These are phyloP conservation scores for Gadus chalcogrammus DNA, from an alignment of 2,113 vertebrate genomes.

Conservation along the genomic window DNA sequence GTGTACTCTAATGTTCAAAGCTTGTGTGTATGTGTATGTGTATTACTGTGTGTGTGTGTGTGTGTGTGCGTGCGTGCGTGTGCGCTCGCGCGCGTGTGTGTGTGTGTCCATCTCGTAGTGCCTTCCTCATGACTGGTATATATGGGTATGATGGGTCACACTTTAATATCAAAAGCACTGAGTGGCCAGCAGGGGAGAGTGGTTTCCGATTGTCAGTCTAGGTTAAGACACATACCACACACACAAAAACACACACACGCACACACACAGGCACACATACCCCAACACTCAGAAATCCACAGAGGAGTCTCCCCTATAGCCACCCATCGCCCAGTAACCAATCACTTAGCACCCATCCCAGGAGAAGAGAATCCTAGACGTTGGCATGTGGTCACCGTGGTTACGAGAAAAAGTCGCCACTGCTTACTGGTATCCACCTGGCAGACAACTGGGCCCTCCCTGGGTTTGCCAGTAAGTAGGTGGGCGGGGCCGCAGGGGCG, in stretches of 20 bases:
- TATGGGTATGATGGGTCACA: constrained; percentile 35
- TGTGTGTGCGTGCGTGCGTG: neutral
- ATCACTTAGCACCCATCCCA: constrained; percentile 24
- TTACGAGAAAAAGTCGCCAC: constrained; percentile 32
- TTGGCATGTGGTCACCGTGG: constrained; percentile 26
- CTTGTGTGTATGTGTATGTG: constrained; percentile 4
- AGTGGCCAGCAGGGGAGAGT: constrained; percentile 5
- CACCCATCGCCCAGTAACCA: constrained; percentile 18
- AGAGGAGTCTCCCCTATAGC: constrained; percentile 20
- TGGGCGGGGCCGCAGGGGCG: neutral
- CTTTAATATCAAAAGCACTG: constrained; percentile 24
- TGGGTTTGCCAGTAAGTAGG: constrained; percentile 3
- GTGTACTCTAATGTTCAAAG: constrained; percentile 31
- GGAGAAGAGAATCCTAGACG: constrained; percentile 32
- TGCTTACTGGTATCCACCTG: constrained; percentile 8
- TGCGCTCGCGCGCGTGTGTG: constrained; percentile 31
- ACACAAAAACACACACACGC: constrained; percentile 5
- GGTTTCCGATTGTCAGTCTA: constrained; percentile 26
- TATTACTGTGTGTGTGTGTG: neutral
- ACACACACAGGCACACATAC: constrained; percentile 4
- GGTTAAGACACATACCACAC: constrained; percentile 27
- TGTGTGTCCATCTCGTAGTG: constrained; percentile 24
- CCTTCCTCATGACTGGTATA: constrained; percentile 41
- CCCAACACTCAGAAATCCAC: neutral
- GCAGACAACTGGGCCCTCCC: neutral